Conservation (phyloP, 2,113 vertebrate species). For the Callopanchax toddi region DNA sequence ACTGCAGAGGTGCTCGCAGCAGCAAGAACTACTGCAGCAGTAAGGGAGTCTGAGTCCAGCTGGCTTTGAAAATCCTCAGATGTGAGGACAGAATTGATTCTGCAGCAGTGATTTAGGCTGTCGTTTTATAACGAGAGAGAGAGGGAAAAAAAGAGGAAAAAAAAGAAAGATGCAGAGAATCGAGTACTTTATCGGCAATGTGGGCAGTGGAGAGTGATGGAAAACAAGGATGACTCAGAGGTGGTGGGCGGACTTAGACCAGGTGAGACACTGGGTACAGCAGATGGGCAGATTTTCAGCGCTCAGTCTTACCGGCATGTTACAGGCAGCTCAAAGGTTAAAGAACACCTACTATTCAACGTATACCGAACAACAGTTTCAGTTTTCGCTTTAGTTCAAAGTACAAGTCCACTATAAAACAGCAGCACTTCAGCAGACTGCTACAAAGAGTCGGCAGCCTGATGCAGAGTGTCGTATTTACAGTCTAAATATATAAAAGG, state of each 20-base stretch:
- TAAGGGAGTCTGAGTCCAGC: constrained; percentile 37
- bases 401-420: neutral
- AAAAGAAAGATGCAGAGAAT: constrained; percentile 28
- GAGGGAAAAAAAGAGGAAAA: too few relatives aligned
- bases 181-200: constrained; percentile 53
- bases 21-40: constrained; percentile 38
- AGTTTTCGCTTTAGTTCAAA: constrained; percentile 13
- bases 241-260: constrained; percentile 68
- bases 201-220: constrained; percentile 63
- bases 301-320: constrained; percentile 41
- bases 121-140: constrained; percentile 7
- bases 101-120: constrained; percentile 44
- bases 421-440: constrained; percentile 12
- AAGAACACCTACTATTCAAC: constrained; percentile 36
- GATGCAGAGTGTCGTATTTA: neutral
- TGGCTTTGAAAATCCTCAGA: constrained; percentile 52
- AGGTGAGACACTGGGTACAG: constrained; percentile 64
- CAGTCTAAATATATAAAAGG: neutral
- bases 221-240: constrained; percentile 67
- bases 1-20: constrained; percentile 50
- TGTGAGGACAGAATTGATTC: constrained; percentile 53
- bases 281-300: constrained; percentile 64
- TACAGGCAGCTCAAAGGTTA: constrained; percentile 41
- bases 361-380: constrained; percentile 14
- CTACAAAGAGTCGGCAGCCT: neutral